Base-by-base conservation (phyloP, 2,797 vertebrate genomes). In the Acropternis orthonyx region DNA sequence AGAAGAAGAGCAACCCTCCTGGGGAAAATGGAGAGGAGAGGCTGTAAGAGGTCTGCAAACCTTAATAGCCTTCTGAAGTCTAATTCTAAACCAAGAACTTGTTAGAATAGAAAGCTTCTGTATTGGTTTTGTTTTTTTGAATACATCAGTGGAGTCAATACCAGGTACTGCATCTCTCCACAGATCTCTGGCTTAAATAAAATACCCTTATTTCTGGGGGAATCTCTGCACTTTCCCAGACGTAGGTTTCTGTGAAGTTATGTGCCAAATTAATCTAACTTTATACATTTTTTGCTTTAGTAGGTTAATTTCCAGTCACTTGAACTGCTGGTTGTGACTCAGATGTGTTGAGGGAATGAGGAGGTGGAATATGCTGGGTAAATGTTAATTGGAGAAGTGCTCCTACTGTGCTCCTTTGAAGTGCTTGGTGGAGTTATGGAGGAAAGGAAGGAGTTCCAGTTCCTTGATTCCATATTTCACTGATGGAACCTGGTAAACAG, bases 331-430 rank as follows among this genome's bases (percentile, higher is more conserved):
- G 63, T 66, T 91, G 56, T 96, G 96, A 95, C 76, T 97, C 87
- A 91, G 75, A 82, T 4, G 1, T 30, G 26, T 58, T 75, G 48
- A 69, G 58, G 69, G 66, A 86, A 51, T 76, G 90, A 94, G 88
- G 94, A 86, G 93, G 90, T 88, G 92, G 88, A 90, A 90, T 95
- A 37, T 82, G 59, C 85, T 44, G 69, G 74, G 19, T 94, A 92
- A 93, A 92, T 93, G 93, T 95, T 95, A 94, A 95, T 88, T 95
- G 84, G 73, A 81, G 59, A 81, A 78, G 55, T 41, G 74, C 24
- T 93, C 51, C 77, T 92, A 15, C 77, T 90, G 85, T 63, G 69
- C 73, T 54, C 52, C 28, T 54, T 54, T 54, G 52, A 54, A 54
- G 85, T 59, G 69, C 73, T 74, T 43, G 10, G 71, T 72, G 75